A percentile compares a stretch with the other conserved stretches of the same genome.
Evolutionary conservation across 2,113 vertebrate species (phyloP).

Genomic region (Tetraodon nigroviridis): DNA sequence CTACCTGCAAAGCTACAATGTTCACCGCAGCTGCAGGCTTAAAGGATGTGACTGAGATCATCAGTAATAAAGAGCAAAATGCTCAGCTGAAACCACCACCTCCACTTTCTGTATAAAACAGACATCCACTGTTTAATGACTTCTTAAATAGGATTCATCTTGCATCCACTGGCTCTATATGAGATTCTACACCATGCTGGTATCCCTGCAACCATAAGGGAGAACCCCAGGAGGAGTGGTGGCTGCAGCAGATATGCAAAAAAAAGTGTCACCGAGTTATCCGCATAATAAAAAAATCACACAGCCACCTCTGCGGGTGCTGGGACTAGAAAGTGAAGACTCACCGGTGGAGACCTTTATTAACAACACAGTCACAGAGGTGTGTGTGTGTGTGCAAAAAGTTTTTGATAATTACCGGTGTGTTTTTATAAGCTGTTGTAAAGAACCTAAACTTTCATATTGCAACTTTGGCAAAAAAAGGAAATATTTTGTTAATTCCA

Average conservation of each 20-base stretch:
- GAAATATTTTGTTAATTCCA: too few species aligned
- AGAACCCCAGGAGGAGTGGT: constrained; percentile 19
- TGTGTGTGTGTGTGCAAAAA: too few species aligned
- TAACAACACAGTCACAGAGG: not conserved
- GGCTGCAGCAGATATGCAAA: constrained; percentile 23
- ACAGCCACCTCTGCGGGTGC: constrained; percentile 22
- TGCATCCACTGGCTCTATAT: constrained; percentile 28
- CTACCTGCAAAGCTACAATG: constrained; percentile 15
- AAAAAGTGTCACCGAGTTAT: constrained; percentile 33
- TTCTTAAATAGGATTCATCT: constrained; percentile 8
- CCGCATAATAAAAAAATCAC: constrained; percentile 20
- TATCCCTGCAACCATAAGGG: constrained; percentile 19
- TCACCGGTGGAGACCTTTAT: constrained; percentile 8
- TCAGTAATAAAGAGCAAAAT: not conserved
- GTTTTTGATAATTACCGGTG: too few species aligned
- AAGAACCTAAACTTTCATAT: too few species aligned
- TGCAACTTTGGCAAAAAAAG: too few species aligned
- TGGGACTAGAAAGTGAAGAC: constrained; percentile 14
- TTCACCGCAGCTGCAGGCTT: constrained; percentile 1
- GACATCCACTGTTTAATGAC: not conserved
- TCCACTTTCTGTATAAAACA: not conserved
- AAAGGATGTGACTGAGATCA: constrained; percentile 11
- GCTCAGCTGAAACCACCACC: not conserved
- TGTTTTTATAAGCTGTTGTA: too few species aligned
- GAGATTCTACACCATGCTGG: constrained; percentile 30